Percentiles rank a stretch among this genome's conserved stretches.
Conservation (phyloP, 2,113 vertebrate genomes). For the Tupaia tana region DNA sequence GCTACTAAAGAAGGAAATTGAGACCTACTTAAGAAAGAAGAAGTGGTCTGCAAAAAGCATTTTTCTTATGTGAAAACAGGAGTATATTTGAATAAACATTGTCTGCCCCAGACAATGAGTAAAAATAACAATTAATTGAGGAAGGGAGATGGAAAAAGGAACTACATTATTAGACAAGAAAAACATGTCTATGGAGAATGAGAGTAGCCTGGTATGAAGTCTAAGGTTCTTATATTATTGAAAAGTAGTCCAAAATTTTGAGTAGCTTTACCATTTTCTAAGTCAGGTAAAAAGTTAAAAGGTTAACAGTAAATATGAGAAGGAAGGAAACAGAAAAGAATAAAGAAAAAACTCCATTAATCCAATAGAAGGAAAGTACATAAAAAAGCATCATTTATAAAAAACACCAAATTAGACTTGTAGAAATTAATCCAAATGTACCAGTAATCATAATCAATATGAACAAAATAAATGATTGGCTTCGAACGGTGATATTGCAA, state of each 20-base stretch:
- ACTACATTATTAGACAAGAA: neutral
- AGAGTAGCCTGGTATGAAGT: neutral
- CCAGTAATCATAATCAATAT: neutral
- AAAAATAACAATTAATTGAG: neutral
- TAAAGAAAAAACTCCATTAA: neutral
- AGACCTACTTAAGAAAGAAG: constrained; percentile 21
- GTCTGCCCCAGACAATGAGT: neutral
- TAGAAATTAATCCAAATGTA: neutral
- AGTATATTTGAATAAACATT: neutral
- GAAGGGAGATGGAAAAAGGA: neutral
- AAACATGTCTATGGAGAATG: neutral
- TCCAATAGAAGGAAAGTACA: neutral
- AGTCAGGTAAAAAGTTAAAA: neutral
- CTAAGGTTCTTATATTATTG: neutral
- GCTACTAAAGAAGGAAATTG: neutral
- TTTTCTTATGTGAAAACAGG: neutral
- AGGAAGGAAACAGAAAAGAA: neutral
- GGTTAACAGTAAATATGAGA: neutral
- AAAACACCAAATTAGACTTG: constrained; percentile 35
- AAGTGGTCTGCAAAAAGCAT: neutral
- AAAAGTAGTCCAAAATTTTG: constrained; percentile 23
- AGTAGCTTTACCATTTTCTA: neutral
- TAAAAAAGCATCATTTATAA: neutral
- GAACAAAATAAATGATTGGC: neutral
- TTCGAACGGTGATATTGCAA: neutral